Percentiles rank a stretch among this genome's conserved stretches.
Conservation (phyloP, 2,888 invertebrate genomes). For the Magallana nippona region DNA sequence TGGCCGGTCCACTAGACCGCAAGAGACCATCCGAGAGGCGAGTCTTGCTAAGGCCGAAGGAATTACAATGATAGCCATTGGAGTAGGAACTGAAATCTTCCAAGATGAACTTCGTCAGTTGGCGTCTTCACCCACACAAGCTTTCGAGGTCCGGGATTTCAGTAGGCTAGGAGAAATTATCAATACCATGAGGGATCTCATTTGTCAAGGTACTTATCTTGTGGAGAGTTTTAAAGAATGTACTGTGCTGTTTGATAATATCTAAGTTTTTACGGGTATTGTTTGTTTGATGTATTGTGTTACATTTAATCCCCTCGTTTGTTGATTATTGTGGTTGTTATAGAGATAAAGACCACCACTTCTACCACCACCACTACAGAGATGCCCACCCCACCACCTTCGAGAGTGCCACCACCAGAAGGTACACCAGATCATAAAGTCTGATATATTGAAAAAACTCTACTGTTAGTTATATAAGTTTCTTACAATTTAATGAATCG, state of each 20-base stretch:
- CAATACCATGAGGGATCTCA: constrained; percentile 62
- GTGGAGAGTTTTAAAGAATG: not conserved
- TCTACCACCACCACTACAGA: constrained; percentile 60
- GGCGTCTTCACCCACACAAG: constrained; percentile 57
- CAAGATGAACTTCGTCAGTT: constrained; percentile 65
- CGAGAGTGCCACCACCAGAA: constrained; percentile 53
- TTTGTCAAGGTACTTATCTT: constrained; percentile 66
- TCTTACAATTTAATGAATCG: too few relatives aligned
- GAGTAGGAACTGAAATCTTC: constrained; percentile 65
- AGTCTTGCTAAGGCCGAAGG: constrained; percentile 63
- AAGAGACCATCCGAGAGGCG: constrained; percentile 63
- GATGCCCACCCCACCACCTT: constrained; percentile 55
- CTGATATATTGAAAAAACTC: not conserved
- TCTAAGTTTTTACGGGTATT: too few relatives aligned
- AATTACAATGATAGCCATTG: constrained; percentile 68
- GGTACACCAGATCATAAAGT: constrained; percentile 43
- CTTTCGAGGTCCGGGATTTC: constrained; percentile 69
- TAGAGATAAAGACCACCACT: constrained; percentile 62
- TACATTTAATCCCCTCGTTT: too few relatives aligned
- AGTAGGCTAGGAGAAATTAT: constrained; percentile 63
- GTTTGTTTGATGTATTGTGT: too few relatives aligned
- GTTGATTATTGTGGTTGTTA: too few relatives aligned
- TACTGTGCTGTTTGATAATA: not conserved
- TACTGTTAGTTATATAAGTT: not conserved
- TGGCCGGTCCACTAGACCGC: constrained; percentile 65